A percentile compares a stretch with the other conserved stretches of the same genome.
Conservation (phyloP, 1,140 invertebrate genomes). For the Notospermus geniculatus region DNA sequence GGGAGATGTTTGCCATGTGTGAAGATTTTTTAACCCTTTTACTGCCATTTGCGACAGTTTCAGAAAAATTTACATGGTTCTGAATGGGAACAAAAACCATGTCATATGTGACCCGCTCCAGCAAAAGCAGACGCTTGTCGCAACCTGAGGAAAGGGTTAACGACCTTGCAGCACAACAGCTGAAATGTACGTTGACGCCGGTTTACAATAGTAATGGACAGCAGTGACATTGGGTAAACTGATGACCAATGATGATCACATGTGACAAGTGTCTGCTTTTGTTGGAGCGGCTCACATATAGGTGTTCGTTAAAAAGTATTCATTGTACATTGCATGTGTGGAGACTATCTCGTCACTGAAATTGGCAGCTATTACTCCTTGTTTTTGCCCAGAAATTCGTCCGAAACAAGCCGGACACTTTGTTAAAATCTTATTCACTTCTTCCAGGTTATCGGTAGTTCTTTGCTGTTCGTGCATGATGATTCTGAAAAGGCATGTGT, state of each 20-base stretch:
- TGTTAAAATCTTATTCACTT: conserved; percentile 11
- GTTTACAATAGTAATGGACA: too few relatives aligned
- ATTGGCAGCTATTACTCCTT: background rate
- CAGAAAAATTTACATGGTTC: background rate
- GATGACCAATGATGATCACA: too few relatives aligned
- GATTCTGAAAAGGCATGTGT: conserved; percentile 74
- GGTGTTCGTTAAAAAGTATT: background rate
- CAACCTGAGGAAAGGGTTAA: too few relatives aligned
- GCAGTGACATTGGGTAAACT: too few relatives aligned
- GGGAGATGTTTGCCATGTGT: background rate
- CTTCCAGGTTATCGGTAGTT: conserved; percentile 88
- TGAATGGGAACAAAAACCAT: background rate
- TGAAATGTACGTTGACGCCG: too few relatives aligned
- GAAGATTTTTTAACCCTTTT: too few relatives aligned
- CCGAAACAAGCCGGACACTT: background rate
- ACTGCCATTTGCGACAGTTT: too few relatives aligned
- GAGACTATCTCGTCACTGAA: background rate
- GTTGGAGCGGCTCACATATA: too few relatives aligned
- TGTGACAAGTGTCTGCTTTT: too few relatives aligned
- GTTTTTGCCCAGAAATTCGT: background rate
- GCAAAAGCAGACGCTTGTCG: too few relatives aligned
- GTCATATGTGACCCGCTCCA: too few relatives aligned
- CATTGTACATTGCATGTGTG: background rate
- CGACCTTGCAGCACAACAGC: too few relatives aligned
- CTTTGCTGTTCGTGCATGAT: conserved; percentile 94